phyloP scores from a whole-genome alignment of 2,113 vertebrate genomes.

The Tautogolabrus adspersus region DNA sequence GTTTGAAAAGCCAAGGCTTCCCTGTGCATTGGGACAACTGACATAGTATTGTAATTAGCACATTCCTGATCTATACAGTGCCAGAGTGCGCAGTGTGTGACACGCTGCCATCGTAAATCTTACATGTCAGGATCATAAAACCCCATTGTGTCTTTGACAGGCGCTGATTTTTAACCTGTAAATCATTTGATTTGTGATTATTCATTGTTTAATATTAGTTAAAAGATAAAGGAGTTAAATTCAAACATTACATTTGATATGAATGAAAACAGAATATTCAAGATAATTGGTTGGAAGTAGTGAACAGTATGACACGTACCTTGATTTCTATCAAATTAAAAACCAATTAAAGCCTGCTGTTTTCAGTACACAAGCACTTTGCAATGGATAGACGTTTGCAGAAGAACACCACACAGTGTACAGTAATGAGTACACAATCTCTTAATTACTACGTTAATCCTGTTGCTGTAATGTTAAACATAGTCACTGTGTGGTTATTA shows the following conservation, averaged over 20 bases:
- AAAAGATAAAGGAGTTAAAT: slow-evolving; percentile 15
- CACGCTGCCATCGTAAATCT: slow-evolving; percentile 4
- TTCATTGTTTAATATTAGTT: slow-evolving; percentile 8
- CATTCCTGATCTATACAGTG: slow-evolving; percentile 41
- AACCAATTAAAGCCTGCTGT: slow-evolving; percentile 18
- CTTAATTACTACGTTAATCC: slow-evolving; percentile 48
- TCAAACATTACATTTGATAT: neutral
- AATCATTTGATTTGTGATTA: slow-evolving; percentile 19
- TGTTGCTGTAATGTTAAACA: slow-evolving; percentile 16
- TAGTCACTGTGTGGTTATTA: slow-evolving; percentile 16
- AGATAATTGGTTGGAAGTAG: neutral
- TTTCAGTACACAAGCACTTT: neutral
- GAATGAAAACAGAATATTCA: neutral
- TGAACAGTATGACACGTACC: neutral
- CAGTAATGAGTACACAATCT: slow-evolving; percentile 39
- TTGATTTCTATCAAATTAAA: slow-evolving; percentile 3
- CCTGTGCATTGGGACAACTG: slow-evolving; percentile 40
- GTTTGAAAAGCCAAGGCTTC: slow-evolving; percentile 48
- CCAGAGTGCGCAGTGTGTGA: slow-evolving; percentile 18
- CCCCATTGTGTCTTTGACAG: neutral
- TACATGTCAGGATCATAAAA: slow-evolving; percentile 7
- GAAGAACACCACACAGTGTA: slow-evolving; percentile 4
- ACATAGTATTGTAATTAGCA: slow-evolving; percentile 28
- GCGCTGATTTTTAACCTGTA: slow-evolving; percentile 10
- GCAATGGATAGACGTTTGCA: neutral